A percentile compares a stretch with the other conserved stretches of the same genome.
phyloP scores from a whole-genome alignment of 1,140 invertebrate species.

The Lepidurus packardi region DNA sequence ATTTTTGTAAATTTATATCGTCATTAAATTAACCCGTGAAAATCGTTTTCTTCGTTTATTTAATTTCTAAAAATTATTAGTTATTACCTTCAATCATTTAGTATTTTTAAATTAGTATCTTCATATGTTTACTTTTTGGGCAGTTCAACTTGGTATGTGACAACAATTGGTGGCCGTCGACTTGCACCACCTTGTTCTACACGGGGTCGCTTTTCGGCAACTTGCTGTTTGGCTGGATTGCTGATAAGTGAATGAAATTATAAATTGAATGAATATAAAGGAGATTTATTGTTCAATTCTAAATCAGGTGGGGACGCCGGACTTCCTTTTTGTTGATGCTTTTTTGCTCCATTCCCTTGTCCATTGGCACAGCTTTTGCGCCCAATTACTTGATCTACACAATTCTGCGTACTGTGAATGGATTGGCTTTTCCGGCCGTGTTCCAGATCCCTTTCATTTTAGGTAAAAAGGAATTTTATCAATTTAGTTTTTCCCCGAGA shows the following conservation, averaged over 20 bases:
- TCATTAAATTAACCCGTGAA: neutral
- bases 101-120: neutral
- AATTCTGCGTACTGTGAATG: constrained; percentile 44
- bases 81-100: neutral
- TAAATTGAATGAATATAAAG: neutral
- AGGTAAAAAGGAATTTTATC: constrained; percentile 42
- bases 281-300: constrained; percentile 15
- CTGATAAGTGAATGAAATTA: constrained; percentile 47
- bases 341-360: constrained; percentile 38
- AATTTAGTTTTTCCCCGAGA: neutral
- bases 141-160: constrained; percentile 63
- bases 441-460: constrained; percentile 48
- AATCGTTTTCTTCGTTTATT: neutral
- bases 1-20: constrained; percentile 9
- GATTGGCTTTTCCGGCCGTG: constrained; percentile 45
- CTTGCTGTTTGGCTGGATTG: constrained; percentile 63
- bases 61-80: too few relatives aligned
- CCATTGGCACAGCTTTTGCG: constrained; percentile 41
- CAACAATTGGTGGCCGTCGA: constrained; percentile 57
- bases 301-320: constrained; percentile 38
- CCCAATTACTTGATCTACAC: constrained; percentile 42
- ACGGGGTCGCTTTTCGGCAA: constrained; percentile 64
- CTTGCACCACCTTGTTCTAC: constrained; percentile 60
- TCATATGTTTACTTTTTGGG: constrained; percentile 27
- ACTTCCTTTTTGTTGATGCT: constrained; percentile 40